Base-by-base conservation (phyloP, 1,140 invertebrate species). In the Ectropis grisescens region DNA sequence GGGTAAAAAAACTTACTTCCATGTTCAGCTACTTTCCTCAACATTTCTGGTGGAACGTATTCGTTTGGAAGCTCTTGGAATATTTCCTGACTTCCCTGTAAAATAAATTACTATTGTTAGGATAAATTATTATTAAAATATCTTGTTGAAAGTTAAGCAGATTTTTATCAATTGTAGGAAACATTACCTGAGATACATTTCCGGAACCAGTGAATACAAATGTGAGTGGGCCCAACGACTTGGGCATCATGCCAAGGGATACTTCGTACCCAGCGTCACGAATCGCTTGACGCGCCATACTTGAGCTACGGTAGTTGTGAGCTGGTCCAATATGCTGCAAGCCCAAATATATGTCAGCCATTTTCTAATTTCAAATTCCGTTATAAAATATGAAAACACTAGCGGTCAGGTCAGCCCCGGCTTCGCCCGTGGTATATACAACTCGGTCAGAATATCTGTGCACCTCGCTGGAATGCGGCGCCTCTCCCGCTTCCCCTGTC, bases 261-360 rank as follows among this genome's bases (percentile, higher is more conserved):
- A 99, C 98, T 83, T 99, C 98, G 67, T 99, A 99, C 0, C 98
- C 98, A 19, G 95, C 95, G 75, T 99, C 98, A 29, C 98, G 81
- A 8, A 99, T 93, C 0, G 97, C 95, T 82, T 99, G 97, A 13
- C 94, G 86, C 0, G 97, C 97, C 94, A 98, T 98, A 39, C 96
- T 96, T 0, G 94, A 97, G 70, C 96, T 97, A 11, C 96, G 85
- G 82, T 99, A 99, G 74, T 99, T 99, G 60, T 99, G 98, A 0
- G 97, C 96, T 9, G 95, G 94, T 4, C 97, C 98, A 45, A 99
- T 95, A 64, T 99, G 96, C 92, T 94, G 58, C 5, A 48, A 38
- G n/a, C n/a, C n/a, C n/a, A n/a, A n/a, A n/a, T n/a, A n/a, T n/a
- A n/a, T n/a, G n/a, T n/a, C n/a, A n/a, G n/a, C n/a, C n/a, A n/a